Base-by-base conservation (phyloP, 2,113 vertebrate species). In the Micronycteris hirsuta region DNA sequence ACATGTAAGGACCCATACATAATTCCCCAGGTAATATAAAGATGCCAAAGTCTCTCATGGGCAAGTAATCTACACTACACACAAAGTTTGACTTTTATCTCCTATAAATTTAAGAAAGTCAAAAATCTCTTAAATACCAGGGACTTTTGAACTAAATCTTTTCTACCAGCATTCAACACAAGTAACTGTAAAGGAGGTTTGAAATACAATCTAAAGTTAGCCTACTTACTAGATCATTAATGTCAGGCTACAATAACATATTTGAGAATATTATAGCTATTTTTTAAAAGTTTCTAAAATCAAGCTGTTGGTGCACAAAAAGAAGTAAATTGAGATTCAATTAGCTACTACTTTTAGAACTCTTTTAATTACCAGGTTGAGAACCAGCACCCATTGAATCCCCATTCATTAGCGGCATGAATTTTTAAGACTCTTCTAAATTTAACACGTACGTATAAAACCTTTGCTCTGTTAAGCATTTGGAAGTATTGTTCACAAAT, bases 281-380 rank as follows among this genome's bases (percentile, higher is more conserved):
- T 96, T 95, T 94, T 56, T 31, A 84, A 94, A 97, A 92, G 76
- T 89, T 77, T 81, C 93, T 96, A 82, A 95, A 96, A 91, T 78
- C 93, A 84, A 77, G 80, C 85, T 91, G 82, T 83, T 96, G 86
- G 74, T 91, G 86, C 83, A 89, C 68, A 94, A 94, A 89, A 54
- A 89, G 43, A 88, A 96, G 83, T 76, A 97, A 95, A 95, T 70
- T 91, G 78, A 86, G 94, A 95, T 97, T 96, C 86, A 94, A 86
- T 96, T 97, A 83, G 63, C 22, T 86, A 78, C 89, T 86, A 94
- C 86, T 97, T 96, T 95, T 97, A 96, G 96, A 95, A 96, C 67
- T 70, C 67, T 87, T 96, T 94, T 89, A 91, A 91, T 96, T 92
- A 96, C 78, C 63, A 91, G 61, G 89, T 86, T 93, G 73, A 84